A percentile compares a stretch with the other conserved stretches of the same genome.
phyloP scores from a whole-genome alignment of 37 sponge, comb jelly and placozoan genomes.

The Mnemiopsis leidyi region DNA sequence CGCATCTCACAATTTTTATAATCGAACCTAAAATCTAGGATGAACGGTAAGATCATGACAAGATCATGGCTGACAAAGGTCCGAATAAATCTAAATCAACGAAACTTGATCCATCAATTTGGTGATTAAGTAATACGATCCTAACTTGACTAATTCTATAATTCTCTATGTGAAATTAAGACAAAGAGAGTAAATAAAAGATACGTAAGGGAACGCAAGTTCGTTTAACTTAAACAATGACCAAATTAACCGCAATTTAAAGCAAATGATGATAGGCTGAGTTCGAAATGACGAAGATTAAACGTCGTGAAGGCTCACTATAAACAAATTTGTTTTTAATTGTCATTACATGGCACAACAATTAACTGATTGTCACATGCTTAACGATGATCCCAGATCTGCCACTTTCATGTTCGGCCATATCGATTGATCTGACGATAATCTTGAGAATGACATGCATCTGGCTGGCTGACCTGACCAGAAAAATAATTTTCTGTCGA shows the following conservation, averaged over 20 bases:
- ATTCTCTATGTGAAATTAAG: no score
- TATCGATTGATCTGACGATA: background rate
- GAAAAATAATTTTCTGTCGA: no score
- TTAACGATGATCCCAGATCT: background rate
- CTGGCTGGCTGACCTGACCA: no score
- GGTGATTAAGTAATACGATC: no score
- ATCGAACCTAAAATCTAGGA: no score
- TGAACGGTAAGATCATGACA: no score
- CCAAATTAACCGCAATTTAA: background rate
- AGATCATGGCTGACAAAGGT: no score
- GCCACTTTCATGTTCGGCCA: background rate
- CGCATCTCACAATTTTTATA: no score
- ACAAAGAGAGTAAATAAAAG: no score
- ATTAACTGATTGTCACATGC: background rate
- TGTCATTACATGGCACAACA: background rate
- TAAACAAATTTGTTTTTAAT: background rate
- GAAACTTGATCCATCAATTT: background rate
- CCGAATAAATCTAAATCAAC: no score
- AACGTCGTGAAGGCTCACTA: background rate
- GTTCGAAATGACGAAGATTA: background rate
- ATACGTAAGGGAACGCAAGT: background rate
- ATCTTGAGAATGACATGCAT: no score
- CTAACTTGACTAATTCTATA: no score
- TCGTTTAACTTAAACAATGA: background rate
- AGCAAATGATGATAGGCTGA: background rate